These are phyloP conservation scores for Sitobion miscanthi DNA, from an alignment of 1,140 invertebrate genomes.

Conservation along the genomic window DNA sequence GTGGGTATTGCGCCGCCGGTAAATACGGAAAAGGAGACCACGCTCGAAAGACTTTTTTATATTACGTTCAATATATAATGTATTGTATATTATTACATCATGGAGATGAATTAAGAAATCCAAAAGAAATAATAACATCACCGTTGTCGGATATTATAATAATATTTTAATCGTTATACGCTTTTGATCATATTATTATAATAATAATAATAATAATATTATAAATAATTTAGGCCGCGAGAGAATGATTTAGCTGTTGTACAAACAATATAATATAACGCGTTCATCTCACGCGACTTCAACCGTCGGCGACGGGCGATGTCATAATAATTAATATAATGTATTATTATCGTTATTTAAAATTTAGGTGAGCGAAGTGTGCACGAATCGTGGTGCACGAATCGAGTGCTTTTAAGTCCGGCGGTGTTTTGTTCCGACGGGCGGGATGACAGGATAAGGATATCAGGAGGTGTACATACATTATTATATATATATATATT, in stretches of 20 bases:
- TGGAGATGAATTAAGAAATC: background rate
- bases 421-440: background rate
- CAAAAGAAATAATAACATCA: background rate
- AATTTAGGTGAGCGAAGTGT: background rate
- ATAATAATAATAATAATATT: background rate
- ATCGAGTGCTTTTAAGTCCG: constrained; percentile 4
- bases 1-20: background rate
- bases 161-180: background rate
- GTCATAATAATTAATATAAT: constrained; percentile 1
- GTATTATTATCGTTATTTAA: background rate
- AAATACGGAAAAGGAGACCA: constrained; percentile 15
- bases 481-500: background rate
- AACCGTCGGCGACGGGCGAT: background rate
- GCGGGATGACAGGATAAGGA: background rate
- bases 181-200: background rate
- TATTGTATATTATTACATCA: background rate
- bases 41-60: constrained; percentile 2
- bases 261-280: background rate
- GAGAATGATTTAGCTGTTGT: background rate
- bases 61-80: background rate
- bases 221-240: background rate
- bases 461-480: background rate
- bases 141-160: background rate
- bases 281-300: background rate
- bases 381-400: background rate